Base-by-base conservation (phyloP, 2,797 vertebrate genomes). In the Anas capensis region DNA sequence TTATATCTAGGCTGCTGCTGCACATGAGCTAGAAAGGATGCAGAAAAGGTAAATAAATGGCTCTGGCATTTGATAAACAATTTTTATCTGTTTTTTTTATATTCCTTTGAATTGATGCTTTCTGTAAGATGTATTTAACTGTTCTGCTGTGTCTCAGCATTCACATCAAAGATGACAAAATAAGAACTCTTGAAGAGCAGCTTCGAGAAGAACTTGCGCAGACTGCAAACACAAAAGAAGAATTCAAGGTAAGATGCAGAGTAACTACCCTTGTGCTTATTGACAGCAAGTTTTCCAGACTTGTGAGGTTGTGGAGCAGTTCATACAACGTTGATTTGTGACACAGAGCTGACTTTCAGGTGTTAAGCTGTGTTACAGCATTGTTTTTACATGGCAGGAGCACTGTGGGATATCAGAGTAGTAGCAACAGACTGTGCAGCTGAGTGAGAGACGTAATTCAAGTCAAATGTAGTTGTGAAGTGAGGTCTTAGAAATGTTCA, bases 21-120 rank as follows among this genome's bases (percentile, higher is more conserved):
- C 96, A 73, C 98, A 97, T 91, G 98, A 98, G 93, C 95, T 99
- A 97, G 99, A 99, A 93, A 98, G 99, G 96, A 98, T 99, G 95
- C 98, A 99, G 95, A 98, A 98, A 97, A 99, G 99, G 99, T 99
- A 96, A 98, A 68, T 76, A 18, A 78, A 89, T 93, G 85, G 94
- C 91, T 96, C 83, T 90, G 81, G 56, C 62, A 56, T 92, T 87
- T 89, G 78, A 80, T 93, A 91, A 95, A 86, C 94, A 80, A 14
- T 5, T 23, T 88, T 75, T 88, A 61, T 70, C 65, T 38, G 66
- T 14, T 38, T 77, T 51, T 86, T 40, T 33, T 68, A 9, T 60
- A 36, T 77, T 85, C 73, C 76, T 94, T 70, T 76, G 42, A 90
- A 26, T 88, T 1, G 2, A 21, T 91, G 54, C 38, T 88, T 91